These are phyloP conservation scores for Heterodera carotae DNA, from an alignment of 1,140 invertebrate species.

Conservation along the genomic window DNA sequence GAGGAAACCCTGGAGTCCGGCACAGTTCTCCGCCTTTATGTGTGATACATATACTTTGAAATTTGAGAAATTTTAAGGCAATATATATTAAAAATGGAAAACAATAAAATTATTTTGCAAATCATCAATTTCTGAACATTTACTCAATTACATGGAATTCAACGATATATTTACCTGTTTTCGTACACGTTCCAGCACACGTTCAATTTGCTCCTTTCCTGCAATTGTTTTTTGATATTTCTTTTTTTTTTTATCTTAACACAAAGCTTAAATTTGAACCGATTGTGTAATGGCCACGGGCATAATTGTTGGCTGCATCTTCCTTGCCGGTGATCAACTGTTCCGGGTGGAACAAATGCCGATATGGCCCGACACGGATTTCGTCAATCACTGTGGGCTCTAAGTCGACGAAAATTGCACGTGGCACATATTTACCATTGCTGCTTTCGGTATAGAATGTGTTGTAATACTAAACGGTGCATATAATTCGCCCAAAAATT, in stretches of 20 bases:
- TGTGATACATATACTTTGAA: no score
- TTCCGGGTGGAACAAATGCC: constrained; percentile 66
- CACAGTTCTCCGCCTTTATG: constrained; percentile 51
- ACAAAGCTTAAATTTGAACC: constrained; percentile 12
- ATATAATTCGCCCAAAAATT: background rate
- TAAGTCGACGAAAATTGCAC: constrained; percentile 65
- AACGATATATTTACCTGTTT: constrained; percentile 29
- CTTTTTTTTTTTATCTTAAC: background rate
- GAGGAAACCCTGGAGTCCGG: constrained; percentile 80
- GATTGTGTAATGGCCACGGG: constrained; percentile 80
- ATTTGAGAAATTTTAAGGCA: no score
- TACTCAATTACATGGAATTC: background rate
- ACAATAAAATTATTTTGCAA: no score
- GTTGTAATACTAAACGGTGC: constrained; percentile 65
- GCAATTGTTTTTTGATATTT: constrained; percentile 10
- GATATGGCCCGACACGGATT: constrained; percentile 39
- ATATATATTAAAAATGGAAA: no score
- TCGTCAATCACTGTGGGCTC: constrained; percentile 79
- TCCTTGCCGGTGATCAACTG: constrained; percentile 66
- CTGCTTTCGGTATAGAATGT: constrained; percentile 71
- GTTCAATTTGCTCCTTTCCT: constrained; percentile 74
- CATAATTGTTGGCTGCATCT: constrained; percentile 68
- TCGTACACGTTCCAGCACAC: constrained; percentile 58
- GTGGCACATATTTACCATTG: constrained; percentile 43
- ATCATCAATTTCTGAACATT: background rate